Base-by-base conservation (phyloP, 1,140 invertebrate species). In the Panulirus ornatus region DNA sequence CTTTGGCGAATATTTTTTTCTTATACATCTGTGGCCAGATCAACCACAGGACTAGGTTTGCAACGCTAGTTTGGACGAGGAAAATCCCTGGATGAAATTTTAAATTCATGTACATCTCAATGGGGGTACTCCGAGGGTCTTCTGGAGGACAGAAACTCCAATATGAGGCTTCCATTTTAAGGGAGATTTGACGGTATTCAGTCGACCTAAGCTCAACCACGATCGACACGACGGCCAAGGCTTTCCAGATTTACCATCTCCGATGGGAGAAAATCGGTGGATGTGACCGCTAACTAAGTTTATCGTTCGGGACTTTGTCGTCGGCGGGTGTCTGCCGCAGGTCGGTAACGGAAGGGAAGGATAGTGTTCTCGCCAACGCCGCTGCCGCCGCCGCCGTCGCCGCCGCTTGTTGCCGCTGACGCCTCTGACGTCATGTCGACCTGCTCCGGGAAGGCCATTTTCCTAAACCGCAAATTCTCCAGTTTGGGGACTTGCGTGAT, bases 401-500 rank as follows among this genome's bases (percentile, higher is more conserved):
- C 16, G 51, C 75, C 47, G 11, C 14, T 38, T 22, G 0, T n/a
- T 19, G 22, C 79, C 79, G 54, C 34, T 34, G 63, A n/a, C 36
- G 58, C 58, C 76, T 47, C 51, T 63, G 84, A 79, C 73, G 54
- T 88, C 87, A 82, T 30, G 44, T 44, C 38, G 58, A 58, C 79
- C 88, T 89, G 88, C 88, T 81, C 70, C 36, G 66, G 51, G 38
- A 27, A 54, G 27, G 22, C 42, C 70, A 63, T 89, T 89, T 89
- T 81, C n/a, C 66, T n/a, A 75, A 83, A 89, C 79, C 79, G 76
- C 88, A 89, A 89, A 89, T 83, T 89, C 79, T 81, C 42, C 71
- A 83, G 79, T 76, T 51, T 85, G 44, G n/a, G 27, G 88, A 83
- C 42, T 40, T 89, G 81, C 30, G 44, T 75, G 79, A 84, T 82